A percentile compares a stretch with the other conserved stretches of the same genome.
These are phyloP conservation scores for Siderastrea siderea DNA, from an alignment of 92 coral and sea anemone genomes.

Conservation along the genomic window DNA sequence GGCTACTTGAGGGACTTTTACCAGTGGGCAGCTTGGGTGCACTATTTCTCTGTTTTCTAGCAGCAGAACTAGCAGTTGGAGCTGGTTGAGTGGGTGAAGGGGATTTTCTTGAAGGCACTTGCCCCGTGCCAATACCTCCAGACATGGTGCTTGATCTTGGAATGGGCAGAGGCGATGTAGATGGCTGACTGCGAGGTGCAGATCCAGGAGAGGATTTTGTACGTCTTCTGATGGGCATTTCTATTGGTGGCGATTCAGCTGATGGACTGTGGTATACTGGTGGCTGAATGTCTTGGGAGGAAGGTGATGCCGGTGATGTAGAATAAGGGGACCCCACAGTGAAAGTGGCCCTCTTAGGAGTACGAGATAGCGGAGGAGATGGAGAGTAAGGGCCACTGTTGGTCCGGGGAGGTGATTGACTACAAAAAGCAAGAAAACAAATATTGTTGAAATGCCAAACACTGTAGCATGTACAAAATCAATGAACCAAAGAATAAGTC, in stretches of 20 bases:
- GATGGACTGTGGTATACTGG: conserved; percentile 62
- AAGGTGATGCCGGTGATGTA: conserved; percentile 70
- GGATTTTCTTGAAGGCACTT: conserved; percentile 11
- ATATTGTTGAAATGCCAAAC: background rate
- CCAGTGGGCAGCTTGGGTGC: background rate
- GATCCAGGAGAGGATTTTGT: conserved; percentile 60
- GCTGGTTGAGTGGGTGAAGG: conserved; percentile 25
- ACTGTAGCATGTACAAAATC: background rate
- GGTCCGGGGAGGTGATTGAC: conserved; percentile 86
- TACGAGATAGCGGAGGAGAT: conserved; percentile 67
- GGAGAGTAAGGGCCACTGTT: conserved; percentile 63
- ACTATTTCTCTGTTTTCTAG: conserved; percentile 6
- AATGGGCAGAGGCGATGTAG: conserved; percentile 70
- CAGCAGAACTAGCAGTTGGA: background rate
- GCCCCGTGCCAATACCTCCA: conserved; percentile 5
- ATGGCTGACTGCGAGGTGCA: conserved; percentile 50
- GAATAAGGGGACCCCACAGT: conserved; percentile 87
- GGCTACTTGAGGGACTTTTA: background rate
- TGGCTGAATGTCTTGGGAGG: conserved; percentile 79
- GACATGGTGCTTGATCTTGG: conserved; percentile 33
- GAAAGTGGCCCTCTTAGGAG: conserved; percentile 90
- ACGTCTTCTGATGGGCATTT: conserved; percentile 43
- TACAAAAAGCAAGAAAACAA: conserved; percentile 21
- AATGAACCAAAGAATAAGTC: background rate
- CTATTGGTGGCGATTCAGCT: conserved; percentile 59